Evolutionary conservation across 2,888 invertebrate species (phyloP).

Genomic region (Elmis aenea): DNA sequence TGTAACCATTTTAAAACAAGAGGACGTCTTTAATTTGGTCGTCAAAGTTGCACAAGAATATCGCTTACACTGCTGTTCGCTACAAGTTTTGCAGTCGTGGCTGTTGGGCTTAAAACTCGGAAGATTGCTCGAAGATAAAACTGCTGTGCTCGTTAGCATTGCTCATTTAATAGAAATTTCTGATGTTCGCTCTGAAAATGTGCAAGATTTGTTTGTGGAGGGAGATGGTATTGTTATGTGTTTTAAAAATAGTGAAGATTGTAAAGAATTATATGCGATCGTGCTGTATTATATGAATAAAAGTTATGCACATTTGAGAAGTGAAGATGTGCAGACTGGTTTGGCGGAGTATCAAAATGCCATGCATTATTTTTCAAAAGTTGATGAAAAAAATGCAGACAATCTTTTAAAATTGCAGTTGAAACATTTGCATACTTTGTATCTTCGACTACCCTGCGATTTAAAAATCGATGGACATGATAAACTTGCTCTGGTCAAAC

Average conservation of each 20-base stretch:
- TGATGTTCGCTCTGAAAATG: conserved; percentile 19
- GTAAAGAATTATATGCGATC: conserved; percentile 6
- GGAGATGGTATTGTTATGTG: conserved; percentile 7
- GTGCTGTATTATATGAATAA: conserved; percentile 19
- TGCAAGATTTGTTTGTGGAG: conserved; percentile 14
- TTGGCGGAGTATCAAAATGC: conserved; percentile 26
- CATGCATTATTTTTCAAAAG: conserved; percentile 16
- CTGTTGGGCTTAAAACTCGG: conserved; percentile 28
- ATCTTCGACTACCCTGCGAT: conserved; percentile 23
- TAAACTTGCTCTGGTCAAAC: conserved; percentile 6
- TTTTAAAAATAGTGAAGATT: conserved; percentile 1
- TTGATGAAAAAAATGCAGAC: conserved; percentile 5
- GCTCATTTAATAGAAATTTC: conserved; percentile 26
- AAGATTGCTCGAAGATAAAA: conserved; percentile 20
- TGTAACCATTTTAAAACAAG: conserved; percentile 9
- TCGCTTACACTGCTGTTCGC: conserved; percentile 28
- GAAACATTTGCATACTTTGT: conserved; percentile 21
- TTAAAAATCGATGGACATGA: conserved; percentile 23
- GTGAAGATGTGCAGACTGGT: conserved; percentile 17
- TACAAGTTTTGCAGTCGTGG: conserved; percentile 27
- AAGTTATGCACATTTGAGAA: conserved; percentile 17
- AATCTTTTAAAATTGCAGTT: conserved; percentile 14
- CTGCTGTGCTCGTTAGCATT: conserved; percentile 24
- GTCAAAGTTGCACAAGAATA: conserved; percentile 30
- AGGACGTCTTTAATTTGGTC: conserved; percentile 19